These are phyloP conservation scores for Micoletzkya japonica DNA, from an alignment of 2,888 invertebrate genomes.

Conservation along the genomic window DNA sequence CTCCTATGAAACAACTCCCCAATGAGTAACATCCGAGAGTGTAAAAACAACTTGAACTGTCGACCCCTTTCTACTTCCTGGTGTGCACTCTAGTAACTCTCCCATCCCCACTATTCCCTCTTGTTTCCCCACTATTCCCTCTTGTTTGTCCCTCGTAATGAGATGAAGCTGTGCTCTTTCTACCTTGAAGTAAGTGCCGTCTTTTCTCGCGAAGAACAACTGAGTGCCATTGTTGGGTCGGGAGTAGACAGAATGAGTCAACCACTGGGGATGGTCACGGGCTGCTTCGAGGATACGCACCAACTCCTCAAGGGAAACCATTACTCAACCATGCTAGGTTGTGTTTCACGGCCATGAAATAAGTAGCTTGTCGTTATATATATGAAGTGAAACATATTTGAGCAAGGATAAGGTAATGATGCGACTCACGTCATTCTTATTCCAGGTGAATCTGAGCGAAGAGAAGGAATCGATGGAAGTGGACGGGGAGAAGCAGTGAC, in stretches of 20 bases:
- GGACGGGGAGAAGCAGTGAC: conserved; percentile 14
- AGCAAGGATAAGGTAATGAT: neutral
- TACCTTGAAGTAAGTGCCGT: conserved; percentile 29
- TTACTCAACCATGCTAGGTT: neutral
- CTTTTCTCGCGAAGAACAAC: conserved; percentile 36
- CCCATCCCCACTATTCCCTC: no score
- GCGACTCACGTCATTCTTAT: conserved; percentile 18
- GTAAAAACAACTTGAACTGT: no score
- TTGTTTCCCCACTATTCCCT: no score
- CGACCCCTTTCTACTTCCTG: no score
- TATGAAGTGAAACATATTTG: neutral
- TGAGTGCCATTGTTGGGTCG: conserved; percentile 38
- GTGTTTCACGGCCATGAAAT: neutral
- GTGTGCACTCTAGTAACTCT: no score
- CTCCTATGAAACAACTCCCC: conserved; percentile 38
- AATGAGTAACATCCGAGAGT: no score
- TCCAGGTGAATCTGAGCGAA: conserved; percentile 9
- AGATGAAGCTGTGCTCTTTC: no score
- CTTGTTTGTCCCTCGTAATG: no score
- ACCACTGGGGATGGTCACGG: conserved; percentile 33
- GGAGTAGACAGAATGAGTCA: conserved; percentile 18
- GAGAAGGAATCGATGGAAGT: conserved; percentile 11
- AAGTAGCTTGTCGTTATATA: neutral
- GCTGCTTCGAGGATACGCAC: conserved; percentile 31
- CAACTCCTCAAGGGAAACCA: conserved; percentile 31